Evolutionary conservation across 2,888 invertebrate genomes (phyloP), one percentile per base, ranked within the genome.

Genomic region (Lepidocyrtoides sp.): DNA sequence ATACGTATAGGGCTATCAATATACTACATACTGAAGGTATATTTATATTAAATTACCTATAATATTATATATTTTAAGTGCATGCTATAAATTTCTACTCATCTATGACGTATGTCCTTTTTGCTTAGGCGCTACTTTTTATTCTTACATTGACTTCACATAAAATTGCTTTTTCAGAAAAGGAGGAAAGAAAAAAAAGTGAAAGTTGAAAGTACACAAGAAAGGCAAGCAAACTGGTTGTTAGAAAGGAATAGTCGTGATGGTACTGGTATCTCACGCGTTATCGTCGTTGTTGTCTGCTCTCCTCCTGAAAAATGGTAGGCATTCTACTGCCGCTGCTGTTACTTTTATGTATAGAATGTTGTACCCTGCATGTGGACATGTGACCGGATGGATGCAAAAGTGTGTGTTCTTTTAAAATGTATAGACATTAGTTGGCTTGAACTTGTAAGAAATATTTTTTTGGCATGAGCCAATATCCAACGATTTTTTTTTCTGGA

Each of bases 381-480:
- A 72, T 41, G 17, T 17, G 5, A 4, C n/a, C 72, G 14, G 20
- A 23, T 72, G 23, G 14, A 17, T n/a, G 36, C 20, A 14, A 63
- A 63, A n/a, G 14, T 20, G 20, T 72, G 2, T 44, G 51, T 51
- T 41, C n/a, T n/a, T n/a, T n/a, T n/a, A 51, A 51, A 48, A 29
- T 77, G 23, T 4, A 63, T 8, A 36, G 32, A 36, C 36, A 63
- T 36, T 69, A 36, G 66, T 69, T 69, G 66, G 66, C 66, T 69
- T 69, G 66, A 69, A 69, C 66, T 69, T 32, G 36, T 69, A 36
- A 69, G 60, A 51, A 3, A 41, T n/a, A 8, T 51, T 36, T 77
- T 77, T 51, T 77, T 77, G 77, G 77, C 77, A 77, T 77, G 77
- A 77, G 51, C 77, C 51, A 51, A 77, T 29, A 69, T 69, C 66